phyloP scores from a whole-genome alignment of 2,113 vertebrate genomes.

The Ceratotherium simum region DNA sequence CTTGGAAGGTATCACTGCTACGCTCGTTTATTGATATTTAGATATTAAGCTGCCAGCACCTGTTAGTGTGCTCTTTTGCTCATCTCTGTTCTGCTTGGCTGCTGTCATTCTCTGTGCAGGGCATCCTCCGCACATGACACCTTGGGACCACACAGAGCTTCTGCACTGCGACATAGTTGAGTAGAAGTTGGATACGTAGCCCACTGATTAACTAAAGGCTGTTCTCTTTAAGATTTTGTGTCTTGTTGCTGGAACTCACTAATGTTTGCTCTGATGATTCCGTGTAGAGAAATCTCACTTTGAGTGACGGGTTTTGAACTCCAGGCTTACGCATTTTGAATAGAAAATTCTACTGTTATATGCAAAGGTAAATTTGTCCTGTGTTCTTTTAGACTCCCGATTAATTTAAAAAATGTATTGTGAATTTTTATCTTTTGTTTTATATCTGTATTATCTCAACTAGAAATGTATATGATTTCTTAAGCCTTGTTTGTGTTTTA shows the following conservation, averaged over 20 bases:
- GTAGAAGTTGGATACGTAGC: not conserved
- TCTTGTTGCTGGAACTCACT: not conserved
- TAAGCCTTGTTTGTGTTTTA: not conserved
- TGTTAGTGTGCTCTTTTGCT: not conserved
- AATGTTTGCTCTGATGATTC: not conserved
- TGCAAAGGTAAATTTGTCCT: not conserved
- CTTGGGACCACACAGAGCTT: not conserved
- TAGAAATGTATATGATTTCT: not conserved
- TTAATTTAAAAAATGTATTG: not conserved
- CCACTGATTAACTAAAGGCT: not conserved
- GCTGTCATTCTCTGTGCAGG: not conserved
- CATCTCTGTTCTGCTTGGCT: not conserved
- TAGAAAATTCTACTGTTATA: not conserved
- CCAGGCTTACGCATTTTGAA: not conserved
- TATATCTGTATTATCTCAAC: not conserved
- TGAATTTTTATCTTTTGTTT: not conserved
- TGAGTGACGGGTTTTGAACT: not conserved
- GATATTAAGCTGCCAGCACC: not conserved
- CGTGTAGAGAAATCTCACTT: not conserved
- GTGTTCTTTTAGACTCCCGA: not conserved
- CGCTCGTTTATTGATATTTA: not conserved
- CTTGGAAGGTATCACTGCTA: no score
- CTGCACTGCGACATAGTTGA: not conserved
- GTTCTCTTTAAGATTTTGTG: not conserved
- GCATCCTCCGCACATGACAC: rapidly evolving